Evolutionary conservation across 2,113 vertebrate genomes (phyloP).

Genomic region (Rhinogobius similis): DNA sequence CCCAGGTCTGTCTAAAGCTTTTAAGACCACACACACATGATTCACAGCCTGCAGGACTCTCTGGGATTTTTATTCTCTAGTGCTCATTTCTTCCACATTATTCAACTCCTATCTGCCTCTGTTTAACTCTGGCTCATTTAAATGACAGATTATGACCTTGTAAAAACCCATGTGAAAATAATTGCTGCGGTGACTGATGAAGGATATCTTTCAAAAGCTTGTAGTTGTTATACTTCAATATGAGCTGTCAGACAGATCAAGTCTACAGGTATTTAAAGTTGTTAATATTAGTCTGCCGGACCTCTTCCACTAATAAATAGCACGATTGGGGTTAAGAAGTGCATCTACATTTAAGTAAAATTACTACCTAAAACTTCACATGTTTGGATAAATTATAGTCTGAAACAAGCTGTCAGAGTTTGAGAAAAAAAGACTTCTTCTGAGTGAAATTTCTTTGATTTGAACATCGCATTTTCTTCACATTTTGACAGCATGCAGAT

Average conservation of each 20-base stretch:
- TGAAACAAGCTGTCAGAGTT: too few species aligned
- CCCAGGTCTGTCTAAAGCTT: conserved; percentile 10
- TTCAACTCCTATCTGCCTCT: conserved; percentile 14
- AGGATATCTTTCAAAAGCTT: conserved; percentile 13
- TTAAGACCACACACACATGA: neutral
- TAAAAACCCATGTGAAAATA: conserved; percentile 29
- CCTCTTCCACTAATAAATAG: neutral
- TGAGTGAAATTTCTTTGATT: conserved; percentile 8
- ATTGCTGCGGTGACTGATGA: conserved; percentile 26
- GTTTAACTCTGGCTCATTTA: conserved; percentile 6
- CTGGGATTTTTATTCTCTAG: neutral
- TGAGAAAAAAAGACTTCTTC: too few species aligned
- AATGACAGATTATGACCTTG: conserved; percentile 38
- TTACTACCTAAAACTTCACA: conserved; percentile 12
- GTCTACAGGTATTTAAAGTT: conserved; percentile 4
- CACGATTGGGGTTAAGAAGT: neutral
- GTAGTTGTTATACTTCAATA: conserved; percentile 21
- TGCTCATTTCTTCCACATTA: neutral
- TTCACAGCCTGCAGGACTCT: neutral
- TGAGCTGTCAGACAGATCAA: conserved; percentile 12
- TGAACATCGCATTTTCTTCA: neutral
- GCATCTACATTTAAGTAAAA: neutral
- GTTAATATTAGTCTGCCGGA: conserved; percentile 10
- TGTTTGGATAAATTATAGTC: neutral
- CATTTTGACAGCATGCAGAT: neutral